phyloP scores from a whole-genome alignment of 2,888 invertebrate species.

The Pterobdella sp. region DNA sequence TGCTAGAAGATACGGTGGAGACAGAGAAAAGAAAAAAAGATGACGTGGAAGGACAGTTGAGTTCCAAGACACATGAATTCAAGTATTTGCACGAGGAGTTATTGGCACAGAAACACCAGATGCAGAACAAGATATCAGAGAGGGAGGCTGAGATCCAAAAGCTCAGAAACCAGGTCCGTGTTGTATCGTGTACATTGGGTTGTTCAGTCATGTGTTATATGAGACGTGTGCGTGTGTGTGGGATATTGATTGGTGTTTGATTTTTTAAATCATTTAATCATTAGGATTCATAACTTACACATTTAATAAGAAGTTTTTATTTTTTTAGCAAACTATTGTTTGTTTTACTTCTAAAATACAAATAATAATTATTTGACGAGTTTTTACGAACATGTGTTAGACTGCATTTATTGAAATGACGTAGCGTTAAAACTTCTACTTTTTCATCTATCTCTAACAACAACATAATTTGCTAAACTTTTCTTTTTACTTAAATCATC shows the following conservation, averaged over 20 bases:
- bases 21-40: slow-evolving; percentile 50
- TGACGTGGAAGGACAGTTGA: slow-evolving; percentile 52
- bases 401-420: too few relatives aligned
- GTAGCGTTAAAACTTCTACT: too few relatives aligned
- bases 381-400: too few relatives aligned
- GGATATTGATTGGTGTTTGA: background rate
- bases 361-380: too few relatives aligned
- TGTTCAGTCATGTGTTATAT: background rate
- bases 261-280: background rate
- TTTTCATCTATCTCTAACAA: too few relatives aligned
- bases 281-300: too few relatives aligned
- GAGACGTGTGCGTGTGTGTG: background rate
- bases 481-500: too few relatives aligned
- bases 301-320: too few relatives aligned
- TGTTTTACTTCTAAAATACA: too few relatives aligned
- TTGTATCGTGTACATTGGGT: background rate
- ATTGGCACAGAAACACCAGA: slow-evolving; percentile 53
- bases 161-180: slow-evolving; percentile 55
- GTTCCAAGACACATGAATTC: slow-evolving; percentile 55
- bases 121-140: slow-evolving; percentile 55
- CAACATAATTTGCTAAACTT: too few relatives aligned
- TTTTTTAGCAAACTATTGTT: too few relatives aligned
- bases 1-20: slow-evolving; percentile 54
- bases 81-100: slow-evolving; percentile 57
- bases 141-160: slow-evolving; percentile 58